Base-by-base conservation (phyloP, 2,888 invertebrate species). In the Gari tellinella region DNA sequence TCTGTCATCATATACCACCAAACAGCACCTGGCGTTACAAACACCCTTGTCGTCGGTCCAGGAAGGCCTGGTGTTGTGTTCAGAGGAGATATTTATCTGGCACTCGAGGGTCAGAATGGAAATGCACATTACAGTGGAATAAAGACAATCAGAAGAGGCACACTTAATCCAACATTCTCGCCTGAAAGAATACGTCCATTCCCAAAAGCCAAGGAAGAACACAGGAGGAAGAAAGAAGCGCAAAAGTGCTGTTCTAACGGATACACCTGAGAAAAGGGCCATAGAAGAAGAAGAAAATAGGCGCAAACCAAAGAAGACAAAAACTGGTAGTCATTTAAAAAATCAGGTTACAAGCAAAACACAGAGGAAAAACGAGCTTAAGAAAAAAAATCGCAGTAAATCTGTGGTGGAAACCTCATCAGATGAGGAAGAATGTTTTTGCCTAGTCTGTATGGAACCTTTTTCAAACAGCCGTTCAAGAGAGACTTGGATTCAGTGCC, bases 231-330 rank as follows among this genome's bases (percentile, higher is more conserved):
- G 67, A 58, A 72, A 65, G 49, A 70, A 72, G 46, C 31, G 61
- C 7, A 60, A 41, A 63, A 67, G 62, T 49, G 53, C 72, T 45
- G 52, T 73, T 52, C 72, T 67, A 15, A 73, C 67, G 1, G 72
- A 67, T 40, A 73, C 67, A 15, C 72, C 72, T 10, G 72, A 72
- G 72, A 63, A 69, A 17, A 69, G 61, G 48, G 63, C 37, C 4
- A 57, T 63, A 23, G 57, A 68, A 62, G 25, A 49, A 21, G 62
- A 56, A 31, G 10, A 10, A 56, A 5, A 14, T 49, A 56, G 23
- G 37, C 41, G 8, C 17, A 63, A 57, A 45, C 46, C 46, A 25
- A 63, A 53, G 1, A 51, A 1, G 8, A 17, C 46, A 57, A 52
- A 48, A 63, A 31, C 37, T 57, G 58, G 40, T 57, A 52, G 57